Evolutionary conservation across 1,140 invertebrate species (phyloP).

Genomic region (Centruroides vittatus): DNA sequence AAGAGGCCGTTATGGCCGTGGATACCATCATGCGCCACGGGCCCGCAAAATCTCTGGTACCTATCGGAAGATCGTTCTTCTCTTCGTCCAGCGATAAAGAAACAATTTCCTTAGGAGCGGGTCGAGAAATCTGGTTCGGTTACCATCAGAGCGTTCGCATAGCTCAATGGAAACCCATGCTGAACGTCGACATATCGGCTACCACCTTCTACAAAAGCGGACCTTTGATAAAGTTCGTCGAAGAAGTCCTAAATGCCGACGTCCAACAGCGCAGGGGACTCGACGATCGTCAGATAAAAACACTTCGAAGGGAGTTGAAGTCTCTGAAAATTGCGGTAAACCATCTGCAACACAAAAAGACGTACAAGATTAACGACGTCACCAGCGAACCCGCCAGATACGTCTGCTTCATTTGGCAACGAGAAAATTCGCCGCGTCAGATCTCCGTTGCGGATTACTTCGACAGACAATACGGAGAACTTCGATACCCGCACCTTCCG

Average conservation of each 20-base stretch:
- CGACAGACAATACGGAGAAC: not conserved
- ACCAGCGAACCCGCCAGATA: conserved; percentile 6
- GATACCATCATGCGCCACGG: conserved; percentile 10
- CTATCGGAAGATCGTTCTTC: too few relatives aligned
- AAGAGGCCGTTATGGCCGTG: conserved; percentile 12
- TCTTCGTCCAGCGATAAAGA: too few relatives aligned
- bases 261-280: not conserved
- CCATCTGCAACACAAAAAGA: conserved; percentile 10
- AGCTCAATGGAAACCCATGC: conserved; percentile 14
- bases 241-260: not conserved
- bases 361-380: conserved; percentile 14
- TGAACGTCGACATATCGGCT: conserved; percentile 11
- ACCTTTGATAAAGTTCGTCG: conserved; percentile 6
- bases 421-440: not conserved
- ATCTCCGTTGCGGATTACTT: conserved; percentile 6
- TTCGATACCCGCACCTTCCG: conserved; percentile 22
- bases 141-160: conserved; percentile 12
- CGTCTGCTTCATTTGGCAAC: conserved; percentile 2
- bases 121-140: conserved; percentile 16
- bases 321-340: conserved; percentile 12
- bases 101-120: too few relatives aligned
- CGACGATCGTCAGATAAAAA: conserved; percentile 5
- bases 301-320: conserved; percentile 12
- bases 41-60: too few relatives aligned
- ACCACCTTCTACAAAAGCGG: conserved; percentile 9